Evolutionary conservation across 2,888 invertebrate genomes (phyloP).

Genomic region (Digitonthophagus gazella): DNA sequence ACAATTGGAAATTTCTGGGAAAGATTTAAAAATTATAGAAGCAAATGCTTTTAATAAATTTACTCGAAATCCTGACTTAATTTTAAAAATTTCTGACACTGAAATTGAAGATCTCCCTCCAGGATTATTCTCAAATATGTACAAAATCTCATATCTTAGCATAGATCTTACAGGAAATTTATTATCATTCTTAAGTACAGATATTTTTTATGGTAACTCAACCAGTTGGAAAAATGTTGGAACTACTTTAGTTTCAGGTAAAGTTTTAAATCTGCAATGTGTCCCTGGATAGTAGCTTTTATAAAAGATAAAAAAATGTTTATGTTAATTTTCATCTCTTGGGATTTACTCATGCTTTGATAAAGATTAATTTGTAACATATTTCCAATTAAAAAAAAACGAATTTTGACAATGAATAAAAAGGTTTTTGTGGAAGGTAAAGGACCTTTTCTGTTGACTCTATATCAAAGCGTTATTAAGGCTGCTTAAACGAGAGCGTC

Average conservation of each 20-base stretch:
- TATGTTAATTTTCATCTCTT: too few species aligned
- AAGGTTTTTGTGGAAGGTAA: too few species aligned
- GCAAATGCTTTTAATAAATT: conserved; percentile 75
- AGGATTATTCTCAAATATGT: conserved; percentile 74
- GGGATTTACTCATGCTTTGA: too few species aligned
- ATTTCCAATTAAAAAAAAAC: too few species aligned
- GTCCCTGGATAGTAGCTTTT: background rate
- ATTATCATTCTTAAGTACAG: conserved; percentile 75
- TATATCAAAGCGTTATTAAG: too few species aligned
- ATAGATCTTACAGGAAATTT: conserved; percentile 81
- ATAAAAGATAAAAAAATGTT: too few species aligned
- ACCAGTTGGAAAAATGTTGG: conserved; percentile 86
- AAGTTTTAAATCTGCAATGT: conserved; percentile 26
- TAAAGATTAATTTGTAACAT: too few species aligned
- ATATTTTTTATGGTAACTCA: conserved; percentile 82
- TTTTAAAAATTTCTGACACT: conserved; percentile 74
- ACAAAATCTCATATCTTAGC: conserved; percentile 75
- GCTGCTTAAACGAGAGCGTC: too few species aligned
- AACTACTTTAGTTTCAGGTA: conserved; percentile 80
- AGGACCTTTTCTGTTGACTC: too few species aligned
- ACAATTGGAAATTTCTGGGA: conserved; percentile 77
- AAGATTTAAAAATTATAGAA: conserved; percentile 69
- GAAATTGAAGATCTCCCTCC: conserved; percentile 76
- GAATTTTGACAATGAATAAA: too few species aligned
- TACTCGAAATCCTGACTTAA: conserved; percentile 71